Evolutionary conservation across 2,113 vertebrate genomes (phyloP).

Genomic region (Pelecanoides urinatrix): DNA sequence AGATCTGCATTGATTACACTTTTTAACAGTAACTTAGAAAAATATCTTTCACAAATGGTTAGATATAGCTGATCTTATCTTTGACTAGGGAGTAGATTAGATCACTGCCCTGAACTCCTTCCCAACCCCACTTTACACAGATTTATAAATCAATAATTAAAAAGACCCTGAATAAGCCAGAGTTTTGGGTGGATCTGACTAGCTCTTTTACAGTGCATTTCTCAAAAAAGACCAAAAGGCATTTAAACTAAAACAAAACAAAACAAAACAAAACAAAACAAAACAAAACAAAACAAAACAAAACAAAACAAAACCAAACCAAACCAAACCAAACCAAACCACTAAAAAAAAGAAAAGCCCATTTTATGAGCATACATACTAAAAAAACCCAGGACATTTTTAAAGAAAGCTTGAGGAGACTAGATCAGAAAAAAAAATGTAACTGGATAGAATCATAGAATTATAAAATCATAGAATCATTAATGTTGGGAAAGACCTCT

Average conservation of each 20-base stretch:
- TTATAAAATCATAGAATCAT: too few species aligned
- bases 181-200: background rate
- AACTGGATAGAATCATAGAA: background rate
- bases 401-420: background rate
- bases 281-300: background rate
- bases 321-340: too few species aligned
- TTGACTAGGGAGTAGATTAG: background rate
- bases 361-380: background rate
- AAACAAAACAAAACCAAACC: background rate
- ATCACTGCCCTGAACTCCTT: background rate
- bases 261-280: background rate
- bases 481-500: too few species aligned
- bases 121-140: fast-evolving
- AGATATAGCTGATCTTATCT: background rate
- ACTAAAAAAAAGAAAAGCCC: background rate
- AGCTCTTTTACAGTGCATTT: background rate
- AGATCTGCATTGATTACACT: background rate
- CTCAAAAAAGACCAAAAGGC: background rate
- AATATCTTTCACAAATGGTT: background rate
- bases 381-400: background rate
- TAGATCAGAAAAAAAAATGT: background rate
- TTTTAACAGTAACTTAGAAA: background rate
- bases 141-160: background rate
- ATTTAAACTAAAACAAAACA: background rate
- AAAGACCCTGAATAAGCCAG: background rate